Percentiles rank a stretch among this genome's conserved stretches.
phyloP scores from a whole-genome alignment of 2,888 invertebrate species.

The Lepidochrysops patricia region DNA sequence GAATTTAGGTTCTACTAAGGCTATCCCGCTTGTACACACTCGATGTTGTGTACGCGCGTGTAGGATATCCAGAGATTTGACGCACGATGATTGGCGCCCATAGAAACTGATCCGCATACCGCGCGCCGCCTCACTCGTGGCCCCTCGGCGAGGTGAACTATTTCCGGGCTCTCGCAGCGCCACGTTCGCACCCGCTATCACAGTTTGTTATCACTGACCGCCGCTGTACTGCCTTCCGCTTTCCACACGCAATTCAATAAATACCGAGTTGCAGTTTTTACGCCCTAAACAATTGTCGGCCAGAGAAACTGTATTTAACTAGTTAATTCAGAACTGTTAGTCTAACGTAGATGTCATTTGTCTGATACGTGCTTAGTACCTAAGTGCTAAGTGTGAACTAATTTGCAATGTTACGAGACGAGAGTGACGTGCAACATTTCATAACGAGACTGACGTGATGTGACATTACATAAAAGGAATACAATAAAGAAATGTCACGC shows the following conservation, averaged over 20 bases:
- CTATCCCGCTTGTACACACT: no score
- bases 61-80: no score
- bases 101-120: no score
- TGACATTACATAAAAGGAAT: no score
- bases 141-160: slow-evolving; percentile 5
- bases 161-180: slow-evolving; percentile 14
- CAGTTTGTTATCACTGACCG: slow-evolving; percentile 16
- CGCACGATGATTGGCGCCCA: no score
- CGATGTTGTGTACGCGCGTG: no score
- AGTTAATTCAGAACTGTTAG: neutral
- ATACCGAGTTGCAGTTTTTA: neutral
- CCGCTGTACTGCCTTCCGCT: slow-evolving; percentile 13
- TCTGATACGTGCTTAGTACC: neutral
- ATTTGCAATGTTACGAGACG: no score
- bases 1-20: no score
- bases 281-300: neutral
- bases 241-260: slow-evolving; percentile 11
- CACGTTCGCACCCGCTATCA: slow-evolving; percentile 14
- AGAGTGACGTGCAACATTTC: no score
- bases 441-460: no score
- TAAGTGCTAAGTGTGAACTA: no score
- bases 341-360: neutral
- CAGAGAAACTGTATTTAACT: neutral
- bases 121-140: neutral
- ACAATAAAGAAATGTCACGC: no score